These are phyloP conservation scores for Vombatus ursinus DNA, from an alignment of 2,113 vertebrate genomes.

Conservation along the genomic window DNA sequence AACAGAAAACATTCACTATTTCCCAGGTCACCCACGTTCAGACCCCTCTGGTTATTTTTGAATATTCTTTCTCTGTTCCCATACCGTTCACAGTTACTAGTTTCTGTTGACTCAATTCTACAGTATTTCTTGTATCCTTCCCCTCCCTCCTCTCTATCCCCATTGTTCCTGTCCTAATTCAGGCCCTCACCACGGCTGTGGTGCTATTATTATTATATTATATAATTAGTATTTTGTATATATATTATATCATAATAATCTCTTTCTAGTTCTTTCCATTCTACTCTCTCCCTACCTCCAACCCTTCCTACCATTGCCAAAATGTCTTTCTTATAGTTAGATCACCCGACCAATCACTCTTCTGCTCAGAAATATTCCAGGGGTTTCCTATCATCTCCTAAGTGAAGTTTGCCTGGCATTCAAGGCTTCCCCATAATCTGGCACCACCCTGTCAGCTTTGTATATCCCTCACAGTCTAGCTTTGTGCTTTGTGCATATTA, in stretches of 20 bases:
- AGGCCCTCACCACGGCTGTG: neutral
- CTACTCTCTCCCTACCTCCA: neutral
- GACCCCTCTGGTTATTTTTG: neutral
- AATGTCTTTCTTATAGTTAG: neutral
- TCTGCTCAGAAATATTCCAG: neutral
- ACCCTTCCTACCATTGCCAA: neutral
- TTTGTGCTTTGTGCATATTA: neutral
- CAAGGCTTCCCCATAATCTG: neutral
- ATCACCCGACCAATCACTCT: neutral
- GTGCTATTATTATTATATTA: neutral
- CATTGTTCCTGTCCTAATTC: neutral
- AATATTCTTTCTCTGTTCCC: neutral
- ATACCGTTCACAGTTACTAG: neutral
- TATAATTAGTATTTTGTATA: too few species aligned
- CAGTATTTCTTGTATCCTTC: neutral
- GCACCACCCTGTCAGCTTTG: neutral
- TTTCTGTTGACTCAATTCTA: neutral
- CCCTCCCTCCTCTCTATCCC: neutral
- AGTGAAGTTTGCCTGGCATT: neutral
- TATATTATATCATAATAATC: too few species aligned
- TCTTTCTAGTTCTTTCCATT: neutral
- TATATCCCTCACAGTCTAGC: neutral
- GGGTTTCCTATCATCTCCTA: neutral
- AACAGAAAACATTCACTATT: neutral
- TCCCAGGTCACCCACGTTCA: neutral